Base-by-base conservation (phyloP, 2,888 invertebrate genomes). In the Cheilosia scutellata region DNA sequence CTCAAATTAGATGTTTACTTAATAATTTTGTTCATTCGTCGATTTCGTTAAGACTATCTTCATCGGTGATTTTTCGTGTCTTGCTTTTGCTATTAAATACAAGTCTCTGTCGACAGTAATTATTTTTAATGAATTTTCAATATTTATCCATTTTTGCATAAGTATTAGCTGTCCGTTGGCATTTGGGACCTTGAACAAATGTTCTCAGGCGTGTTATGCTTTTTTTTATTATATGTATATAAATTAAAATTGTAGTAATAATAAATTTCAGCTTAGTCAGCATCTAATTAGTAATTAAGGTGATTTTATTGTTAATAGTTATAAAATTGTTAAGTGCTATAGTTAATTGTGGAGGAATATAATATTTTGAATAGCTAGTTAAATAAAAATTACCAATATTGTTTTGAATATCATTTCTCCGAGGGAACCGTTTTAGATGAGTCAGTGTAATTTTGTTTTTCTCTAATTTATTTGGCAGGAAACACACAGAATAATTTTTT, bases 321-420 rank as follows among this genome's bases (percentile, higher is more conserved):
- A 27, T 13, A 5, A 60, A 47, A 44, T 5, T 25, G 16, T 33
- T 20, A 37, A 37, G 16, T 57, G 33, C 33, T 37, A 16, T 20
- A 42, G 25, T n/a, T 53, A 55, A 20, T 53, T 42, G 37, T 20
- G 7, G 4, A 13, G 29, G 2, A n/a, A 27, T 40, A 31, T 7
- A 13, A 63, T 16, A 16, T 2, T 20, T 0, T 20, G 20, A 20
- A 20, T 2, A 20, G 20, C 20, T 20, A 20, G 20, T 20, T 13
- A 31, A 71, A 71, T 11, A 37, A 49, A 42, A 31, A 11, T 86
- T 74, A 86, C 86, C 86, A 71, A 86, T 63, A 66, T 77, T 76
- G 68, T 82, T 76, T 82, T 66, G 86, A 86, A 86, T 86, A 82
- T 82, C 86, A 86, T 86, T 76, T 86, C 86, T 86, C 76, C 86